Percentiles rank a stretch among this genome's conserved stretches.
These are phyloP conservation scores for Saccostrea glomerata DNA, from an alignment of 1,140 invertebrate genomes.

Conservation along the genomic window DNA sequence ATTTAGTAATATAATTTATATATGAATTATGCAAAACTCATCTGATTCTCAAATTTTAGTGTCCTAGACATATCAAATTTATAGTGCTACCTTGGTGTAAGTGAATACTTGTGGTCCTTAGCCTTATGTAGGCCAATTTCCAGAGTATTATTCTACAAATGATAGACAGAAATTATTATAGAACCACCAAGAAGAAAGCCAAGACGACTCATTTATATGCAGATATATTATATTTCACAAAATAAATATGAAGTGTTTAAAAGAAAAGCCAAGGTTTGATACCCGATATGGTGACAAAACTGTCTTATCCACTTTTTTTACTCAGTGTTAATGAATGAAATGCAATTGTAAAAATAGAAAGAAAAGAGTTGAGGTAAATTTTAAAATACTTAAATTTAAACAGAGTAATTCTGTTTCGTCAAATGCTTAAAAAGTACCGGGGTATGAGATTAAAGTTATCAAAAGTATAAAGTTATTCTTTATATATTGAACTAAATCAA, in stretches of 20 bases:
- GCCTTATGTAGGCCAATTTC: background rate
- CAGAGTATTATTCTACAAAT: background rate
- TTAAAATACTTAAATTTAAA: too few relatives aligned
- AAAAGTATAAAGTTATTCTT: too few relatives aligned
- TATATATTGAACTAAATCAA: too few relatives aligned
- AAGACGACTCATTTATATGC: background rate
- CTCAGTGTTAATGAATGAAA: background rate
- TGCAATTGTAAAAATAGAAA: background rate
- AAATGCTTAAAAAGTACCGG: too few relatives aligned
- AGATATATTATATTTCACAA: background rate
- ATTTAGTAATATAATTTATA: background rate
- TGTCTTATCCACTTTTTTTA: background rate
- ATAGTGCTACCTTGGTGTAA: constrained; percentile 9
- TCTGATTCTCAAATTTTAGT: background rate
- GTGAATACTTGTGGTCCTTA: background rate
- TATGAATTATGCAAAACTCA: constrained; percentile 18
- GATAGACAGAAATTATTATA: constrained; percentile 5
- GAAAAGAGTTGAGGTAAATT: background rate
- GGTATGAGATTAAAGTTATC: too few relatives aligned
- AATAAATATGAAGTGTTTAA: background rate
- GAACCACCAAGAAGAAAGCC: background rate
- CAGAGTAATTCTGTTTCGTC: too few relatives aligned
- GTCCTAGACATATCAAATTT: constrained; percentile 20
- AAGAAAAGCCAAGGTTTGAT: background rate
- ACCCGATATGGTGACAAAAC: background rate